Evolutionary conservation across 2,888 invertebrate species (phyloP), one percentile per base, ranked within the genome.

Genomic region (Nebria salina): DNA sequence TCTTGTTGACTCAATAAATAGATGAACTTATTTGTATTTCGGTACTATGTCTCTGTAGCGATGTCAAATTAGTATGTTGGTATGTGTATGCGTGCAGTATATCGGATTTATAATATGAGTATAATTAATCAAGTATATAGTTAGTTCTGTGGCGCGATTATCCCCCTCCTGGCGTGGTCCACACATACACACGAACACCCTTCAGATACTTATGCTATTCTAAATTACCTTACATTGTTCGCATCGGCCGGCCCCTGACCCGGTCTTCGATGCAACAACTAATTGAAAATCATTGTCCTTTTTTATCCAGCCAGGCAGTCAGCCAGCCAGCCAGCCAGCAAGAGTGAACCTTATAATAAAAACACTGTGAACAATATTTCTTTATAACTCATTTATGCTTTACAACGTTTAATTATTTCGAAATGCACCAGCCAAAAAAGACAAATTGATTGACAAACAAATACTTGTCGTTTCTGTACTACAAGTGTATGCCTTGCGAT

Each of bases 191-290:
- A 54, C 54, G 13, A 2, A 54, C 54, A 54, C 54, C 54, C 54
- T 54, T 54, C 54, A 54, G 54, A 54, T 54, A 54, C 54, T 54
- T 54, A 54, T 54, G 54, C 54, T 8, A 54, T 54, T 54, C 54
- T 54, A 54, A 54, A 54, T 54, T 54, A 54, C 54, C 54, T 54
- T 54, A 54, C 54, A 54, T 54, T 54, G 54, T 54, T 54, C 54
- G 54, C 54, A 54, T 54, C 54, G 54, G 54, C 54, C 54, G 54
- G 54, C 54, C 54, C 54, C 54, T 54, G 54, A 54, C 54, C 54
- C 54, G 54, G 13, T 54, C 54, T 54, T 13, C 54, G 13, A 8
- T 54, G 54, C 54, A 54, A 54, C 54, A 54, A 54, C 11, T 54
- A 54, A 54, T 54, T 54, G 54, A 54, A 54, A 54, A 54, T 54